Conservation (phyloP, 2,113 vertebrate species). For the Equus quagga region DNA sequence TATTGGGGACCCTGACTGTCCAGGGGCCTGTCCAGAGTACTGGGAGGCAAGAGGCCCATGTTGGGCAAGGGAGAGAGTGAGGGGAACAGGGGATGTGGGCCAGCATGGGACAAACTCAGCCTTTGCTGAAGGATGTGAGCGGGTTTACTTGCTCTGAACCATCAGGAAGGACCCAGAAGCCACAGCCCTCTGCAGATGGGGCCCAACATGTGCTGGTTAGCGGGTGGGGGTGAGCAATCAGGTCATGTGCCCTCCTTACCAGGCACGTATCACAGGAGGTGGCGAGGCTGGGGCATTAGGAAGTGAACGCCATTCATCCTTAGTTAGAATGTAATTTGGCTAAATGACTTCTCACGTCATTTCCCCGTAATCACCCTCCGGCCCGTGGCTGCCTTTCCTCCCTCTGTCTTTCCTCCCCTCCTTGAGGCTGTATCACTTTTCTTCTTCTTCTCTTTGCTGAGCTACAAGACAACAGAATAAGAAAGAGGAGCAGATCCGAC, state of each 20-base stretch:
- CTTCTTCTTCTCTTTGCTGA: background rate
- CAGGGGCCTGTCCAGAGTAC: background rate
- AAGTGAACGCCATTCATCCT: background rate
- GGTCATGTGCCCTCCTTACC: accelerated
- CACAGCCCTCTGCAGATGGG: accelerated
- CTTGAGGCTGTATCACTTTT: background rate
- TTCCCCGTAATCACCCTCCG: slow-evolving; percentile 38
- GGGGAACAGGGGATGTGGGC: accelerated
- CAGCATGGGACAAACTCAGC: background rate
- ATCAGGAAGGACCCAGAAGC: background rate
- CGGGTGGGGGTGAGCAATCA: background rate
- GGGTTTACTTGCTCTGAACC: background rate
- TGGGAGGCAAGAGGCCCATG: background rate
- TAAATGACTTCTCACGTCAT: slow-evolving; percentile 53
- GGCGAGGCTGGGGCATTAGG: background rate
- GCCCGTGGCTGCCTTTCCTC: slow-evolving; percentile 17
- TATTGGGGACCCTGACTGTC: background rate
- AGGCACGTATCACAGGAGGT: accelerated
- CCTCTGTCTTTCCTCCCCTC: accelerated
- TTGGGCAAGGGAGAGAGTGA: background rate
- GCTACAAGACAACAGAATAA: background rate
- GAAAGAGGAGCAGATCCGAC: background rate
- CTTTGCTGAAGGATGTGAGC: too few species aligned
- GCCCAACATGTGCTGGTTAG: accelerated
- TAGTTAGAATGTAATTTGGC: slow-evolving; percentile 68